These are phyloP conservation scores for Dendroctonus ponderosae DNA, from an alignment of 1,140 invertebrate species.

Conservation along the genomic window DNA sequence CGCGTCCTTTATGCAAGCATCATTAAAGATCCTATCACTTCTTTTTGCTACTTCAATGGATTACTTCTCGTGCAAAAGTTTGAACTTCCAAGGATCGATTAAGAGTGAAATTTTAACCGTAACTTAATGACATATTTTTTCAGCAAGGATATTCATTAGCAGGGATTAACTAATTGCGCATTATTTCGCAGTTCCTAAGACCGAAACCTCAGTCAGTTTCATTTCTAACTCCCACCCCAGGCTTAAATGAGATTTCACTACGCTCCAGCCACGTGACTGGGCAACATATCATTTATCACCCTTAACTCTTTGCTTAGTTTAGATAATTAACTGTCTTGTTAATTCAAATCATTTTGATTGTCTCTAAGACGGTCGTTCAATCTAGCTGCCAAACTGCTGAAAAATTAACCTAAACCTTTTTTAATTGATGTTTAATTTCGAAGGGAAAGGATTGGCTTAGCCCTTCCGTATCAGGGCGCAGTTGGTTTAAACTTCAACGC, in stretches of 20 bases:
- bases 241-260: slow-evolving; percentile 2
- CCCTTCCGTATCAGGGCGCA: background rate
- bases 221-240: background rate
- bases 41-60: slow-evolving; percentile 29
- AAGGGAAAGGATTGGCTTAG: slow-evolving; percentile 12
- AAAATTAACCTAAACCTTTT: slow-evolving; percentile 27
- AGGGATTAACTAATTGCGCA: too few relatives aligned
- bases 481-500: too few relatives aligned
- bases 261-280: slow-evolving; percentile 11
- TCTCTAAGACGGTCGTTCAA: slow-evolving; percentile 21
- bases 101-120: too few relatives aligned
- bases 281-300: slow-evolving; percentile 27
- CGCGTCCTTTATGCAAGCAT: slow-evolving; percentile 22
- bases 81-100: too few relatives aligned
- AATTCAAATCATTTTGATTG: slow-evolving; percentile 31
- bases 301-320: slow-evolving; percentile 25
- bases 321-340: slow-evolving; percentile 28
- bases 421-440: slow-evolving; percentile 28
- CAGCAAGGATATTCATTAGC: too few relatives aligned
- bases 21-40: slow-evolving; percentile 30
- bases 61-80: slow-evolving; percentile 10
- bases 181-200: too few relatives aligned
- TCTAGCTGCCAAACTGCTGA: slow-evolving; percentile 23
- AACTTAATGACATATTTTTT: too few relatives aligned
- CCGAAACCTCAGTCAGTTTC: too few relatives aligned